Percentiles rank a stretch among this genome's conserved stretches.
Conservation (phyloP, 2,113 vertebrate species). For the Phoenicopterus ruber region DNA sequence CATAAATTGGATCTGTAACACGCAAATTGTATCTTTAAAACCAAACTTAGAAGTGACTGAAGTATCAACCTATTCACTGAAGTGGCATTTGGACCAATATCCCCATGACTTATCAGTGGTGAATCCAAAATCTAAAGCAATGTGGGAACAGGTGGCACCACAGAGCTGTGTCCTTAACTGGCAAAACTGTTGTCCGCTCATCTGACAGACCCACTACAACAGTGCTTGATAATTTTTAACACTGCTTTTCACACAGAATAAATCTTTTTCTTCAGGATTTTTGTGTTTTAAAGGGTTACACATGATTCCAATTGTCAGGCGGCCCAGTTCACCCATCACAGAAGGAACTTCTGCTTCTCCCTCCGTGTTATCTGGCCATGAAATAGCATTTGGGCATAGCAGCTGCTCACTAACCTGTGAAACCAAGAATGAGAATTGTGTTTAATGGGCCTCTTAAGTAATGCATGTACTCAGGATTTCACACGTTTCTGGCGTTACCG, state of each 20-base stretch:
- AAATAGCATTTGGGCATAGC: background rate
- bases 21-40: background rate
- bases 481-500: background rate
- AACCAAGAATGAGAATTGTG: slow-evolving; percentile 31
- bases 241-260: background rate
- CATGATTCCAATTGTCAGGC: background rate
- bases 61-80: background rate
- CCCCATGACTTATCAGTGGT: background rate
- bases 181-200: background rate
- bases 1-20: background rate
- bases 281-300: background rate
- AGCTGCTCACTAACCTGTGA: slow-evolving; percentile 29
- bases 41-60: background rate
- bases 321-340: background rate
- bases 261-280: background rate
- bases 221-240: background rate
- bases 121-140: background rate
- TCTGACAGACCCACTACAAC: background rate
- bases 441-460: slow-evolving; percentile 39
- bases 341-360: background rate
- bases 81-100: background rate
- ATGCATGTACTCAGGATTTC: background rate
- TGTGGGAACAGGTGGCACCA: background rate
- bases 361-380: background rate
- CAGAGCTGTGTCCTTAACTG: background rate